A percentile compares a stretch with the other conserved stretches of the same genome.
These are phyloP conservation scores for Drosophila yakuba DNA, from an alignment of 1,140 invertebrate species.

Conservation along the genomic window DNA sequence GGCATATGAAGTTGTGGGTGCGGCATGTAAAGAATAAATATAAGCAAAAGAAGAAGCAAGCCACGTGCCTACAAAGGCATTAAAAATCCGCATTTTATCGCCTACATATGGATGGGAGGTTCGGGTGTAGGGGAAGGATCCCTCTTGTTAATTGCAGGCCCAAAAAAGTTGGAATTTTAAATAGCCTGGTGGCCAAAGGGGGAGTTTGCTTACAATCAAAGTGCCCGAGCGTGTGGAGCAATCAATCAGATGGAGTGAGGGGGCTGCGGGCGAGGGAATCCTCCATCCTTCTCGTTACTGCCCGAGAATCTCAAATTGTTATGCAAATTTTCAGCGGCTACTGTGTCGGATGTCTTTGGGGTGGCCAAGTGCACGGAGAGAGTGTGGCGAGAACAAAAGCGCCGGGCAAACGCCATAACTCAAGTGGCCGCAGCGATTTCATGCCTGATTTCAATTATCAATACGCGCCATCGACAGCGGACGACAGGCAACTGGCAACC, in stretches of 20 bases:
- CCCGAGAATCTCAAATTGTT: conserved; percentile 78
- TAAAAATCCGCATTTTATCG: conserved; percentile 23
- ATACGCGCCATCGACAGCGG: conserved; percentile 70
- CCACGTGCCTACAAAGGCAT: conserved; percentile 36
- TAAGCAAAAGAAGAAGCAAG: not conserved
- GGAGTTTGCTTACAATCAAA: conserved; percentile 68
- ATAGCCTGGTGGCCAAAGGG: conserved; percentile 53
- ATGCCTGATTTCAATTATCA: conserved; percentile 83
- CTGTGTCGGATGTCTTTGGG: conserved; percentile 39
- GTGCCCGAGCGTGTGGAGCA: conserved; percentile 60
- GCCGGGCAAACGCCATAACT: conserved; percentile 79
- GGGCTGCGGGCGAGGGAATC: no score
- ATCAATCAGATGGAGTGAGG: conserved; percentile 52
- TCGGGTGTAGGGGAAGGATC: not conserved
- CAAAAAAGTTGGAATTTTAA: conserved; percentile 60
- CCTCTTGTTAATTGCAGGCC: conserved; percentile 45
- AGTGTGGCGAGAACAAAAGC: conserved; percentile 73
- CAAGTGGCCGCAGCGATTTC: conserved; percentile 79
- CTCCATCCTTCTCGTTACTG: conserved; percentile 56
- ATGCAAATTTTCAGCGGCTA: conserved; percentile 64
- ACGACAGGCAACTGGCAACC: conserved; percentile 24
- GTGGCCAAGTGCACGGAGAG: not conserved
- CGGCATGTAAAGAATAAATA: conserved; percentile 20
- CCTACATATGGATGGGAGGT: not conserved
- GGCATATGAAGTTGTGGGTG: conserved; percentile 24